phyloP scores from a whole-genome alignment of 2,797 vertebrate genomes.

The Aselliscus stoliczkanus region DNA sequence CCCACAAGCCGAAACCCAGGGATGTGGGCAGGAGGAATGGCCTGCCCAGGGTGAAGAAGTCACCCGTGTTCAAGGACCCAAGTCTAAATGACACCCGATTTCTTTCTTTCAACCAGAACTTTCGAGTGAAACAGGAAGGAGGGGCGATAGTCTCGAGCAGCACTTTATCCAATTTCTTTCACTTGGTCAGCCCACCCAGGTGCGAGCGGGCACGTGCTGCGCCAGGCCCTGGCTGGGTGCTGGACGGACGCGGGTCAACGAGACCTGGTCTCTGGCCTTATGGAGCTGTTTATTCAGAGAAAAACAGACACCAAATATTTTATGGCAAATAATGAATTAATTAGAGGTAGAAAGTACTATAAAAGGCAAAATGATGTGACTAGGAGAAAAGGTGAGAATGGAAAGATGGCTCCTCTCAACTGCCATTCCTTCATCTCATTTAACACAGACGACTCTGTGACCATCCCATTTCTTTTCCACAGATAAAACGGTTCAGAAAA shows the following conservation, averaged over 20 bases:
- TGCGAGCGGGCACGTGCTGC: background rate
- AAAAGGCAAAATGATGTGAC: background rate
- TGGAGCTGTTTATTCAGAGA: background rate
- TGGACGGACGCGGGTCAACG: background rate
- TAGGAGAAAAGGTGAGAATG: background rate
- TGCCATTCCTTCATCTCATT: too few relatives aligned
- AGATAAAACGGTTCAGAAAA: background rate
- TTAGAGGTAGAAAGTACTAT: background rate
- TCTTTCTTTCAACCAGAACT: background rate
- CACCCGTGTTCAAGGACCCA: background rate
- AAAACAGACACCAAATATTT: background rate
- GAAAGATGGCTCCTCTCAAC: background rate
- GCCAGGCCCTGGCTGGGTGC: background rate
- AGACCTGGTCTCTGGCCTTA: background rate
- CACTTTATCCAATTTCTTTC: background rate
- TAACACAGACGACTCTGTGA: background rate
- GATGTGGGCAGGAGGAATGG: fast-evolving
- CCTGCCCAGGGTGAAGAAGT: background rate
- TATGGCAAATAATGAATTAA: background rate
- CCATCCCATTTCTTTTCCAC: background rate
- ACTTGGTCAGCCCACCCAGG: background rate
- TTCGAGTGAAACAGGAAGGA: background rate
- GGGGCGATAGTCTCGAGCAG: too few relatives aligned
- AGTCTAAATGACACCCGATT: background rate
- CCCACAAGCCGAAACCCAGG: background rate